Base-by-base conservation (phyloP, 1,140 invertebrate species). In the Formica exsecta region DNA sequence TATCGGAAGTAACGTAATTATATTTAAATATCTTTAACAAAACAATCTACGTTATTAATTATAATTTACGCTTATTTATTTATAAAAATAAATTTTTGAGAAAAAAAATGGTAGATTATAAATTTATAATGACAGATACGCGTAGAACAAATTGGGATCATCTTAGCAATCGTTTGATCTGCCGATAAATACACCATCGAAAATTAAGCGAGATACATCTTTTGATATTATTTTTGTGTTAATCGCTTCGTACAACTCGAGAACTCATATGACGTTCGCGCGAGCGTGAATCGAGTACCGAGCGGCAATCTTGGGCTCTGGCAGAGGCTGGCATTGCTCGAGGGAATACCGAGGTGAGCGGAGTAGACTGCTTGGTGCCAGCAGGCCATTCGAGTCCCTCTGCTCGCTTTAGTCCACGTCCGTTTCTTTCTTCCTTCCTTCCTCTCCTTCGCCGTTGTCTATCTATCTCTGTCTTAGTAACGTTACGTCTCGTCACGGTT, bases 291-390 rank as follows among this genome's bases (percentile, higher is more conserved):
- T 80, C 85, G 80, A 89, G 79, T 89, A 74, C 74, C 87, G 87
- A 86, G 70, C 62, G 36, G 84, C 88, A 89, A 89, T 89, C 87
- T 89, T 76, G 80, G 74, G 57, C 61, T 87, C 76, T 70, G 64
- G 65, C 76, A 41, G 76, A 80, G 76, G 64, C 41, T 86, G 88
- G 88, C 89, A 90, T 89, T 90, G 88, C 89, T 90, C 71, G 83
- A 84, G 89, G 77, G 88, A 90, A 90, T 90, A 90, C 75, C 88
- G 89, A 87, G 89, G 91, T 91, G 92, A 92, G 87, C 92, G 91
- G 88, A 92, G 93, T 92, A 95, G 94, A 94, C 94, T 92, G 93
- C 93, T 91, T 94, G 93, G 94, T 94, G 93, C 93, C 94, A 93
- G 92, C 90, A 84, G 74, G 74, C 57, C 89, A 85, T 89, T 87